These are phyloP conservation scores for Urophycis tenuis DNA, from an alignment of 2,797 vertebrate species.

Conservation along the genomic window DNA sequence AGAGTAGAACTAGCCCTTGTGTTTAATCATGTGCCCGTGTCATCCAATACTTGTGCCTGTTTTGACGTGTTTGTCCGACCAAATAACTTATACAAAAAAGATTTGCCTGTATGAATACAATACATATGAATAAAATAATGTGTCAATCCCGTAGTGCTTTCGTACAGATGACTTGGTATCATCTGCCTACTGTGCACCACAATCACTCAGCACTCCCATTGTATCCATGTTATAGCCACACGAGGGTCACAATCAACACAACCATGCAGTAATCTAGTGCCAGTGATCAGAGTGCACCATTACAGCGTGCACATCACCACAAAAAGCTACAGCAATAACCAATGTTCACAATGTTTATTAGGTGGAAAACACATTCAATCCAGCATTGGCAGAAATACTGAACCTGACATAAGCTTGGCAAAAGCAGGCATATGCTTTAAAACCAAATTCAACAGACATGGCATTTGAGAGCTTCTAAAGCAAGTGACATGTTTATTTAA, in stretches of 20 bases:
- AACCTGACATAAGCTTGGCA: conserved; percentile 11
- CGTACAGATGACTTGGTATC: neutral
- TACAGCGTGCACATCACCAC: neutral
- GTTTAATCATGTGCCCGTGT: neutral
- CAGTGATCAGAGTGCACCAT: neutral
- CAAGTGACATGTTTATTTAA: neutral
- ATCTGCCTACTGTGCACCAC: neutral
- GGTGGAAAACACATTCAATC: conserved; percentile 20
- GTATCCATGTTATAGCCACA: too few relatives aligned
- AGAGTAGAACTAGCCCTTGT: neutral
- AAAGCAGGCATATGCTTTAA: conserved; percentile 13
- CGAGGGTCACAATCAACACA: too few relatives aligned
- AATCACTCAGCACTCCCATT: neutral
- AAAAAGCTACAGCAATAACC: neutral
- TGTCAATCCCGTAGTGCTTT: neutral
- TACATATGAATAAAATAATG: neutral
- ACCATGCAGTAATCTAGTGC: too few relatives aligned
- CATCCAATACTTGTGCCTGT: neutral
- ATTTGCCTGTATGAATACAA: neutral
- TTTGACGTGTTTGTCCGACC: neutral
- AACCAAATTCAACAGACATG: conserved; percentile 6
- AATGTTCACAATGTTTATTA: conserved; percentile 16
- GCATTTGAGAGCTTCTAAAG: neutral
- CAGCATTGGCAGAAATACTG: conserved; percentile 25
- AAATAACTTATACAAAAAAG: neutral